These are phyloP conservation scores for Leptinotarsa texana DNA, from an alignment of 1,140 invertebrate genomes.

Conservation along the genomic window DNA sequence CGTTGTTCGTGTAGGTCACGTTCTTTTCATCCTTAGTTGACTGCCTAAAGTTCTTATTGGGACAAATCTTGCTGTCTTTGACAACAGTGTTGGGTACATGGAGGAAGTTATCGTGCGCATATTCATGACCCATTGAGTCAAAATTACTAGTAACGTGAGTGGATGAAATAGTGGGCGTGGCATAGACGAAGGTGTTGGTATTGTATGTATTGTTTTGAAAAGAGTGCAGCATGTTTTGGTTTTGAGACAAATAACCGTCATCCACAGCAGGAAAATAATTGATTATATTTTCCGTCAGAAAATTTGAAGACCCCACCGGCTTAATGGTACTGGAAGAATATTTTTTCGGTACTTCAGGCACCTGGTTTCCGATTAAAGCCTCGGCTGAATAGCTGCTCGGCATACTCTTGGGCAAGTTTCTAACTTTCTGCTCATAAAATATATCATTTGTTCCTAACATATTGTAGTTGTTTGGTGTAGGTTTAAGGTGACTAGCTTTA, in stretches of 20 bases:
- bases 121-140: conserved; percentile 39
- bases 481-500: conserved; percentile 29
- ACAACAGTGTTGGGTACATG: conserved; percentile 29
- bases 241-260: conserved; percentile 41
- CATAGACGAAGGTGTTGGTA: conserved; percentile 43
- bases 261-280: conserved; percentile 49
- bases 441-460: conserved; percentile 31
- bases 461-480: conserved; percentile 30
- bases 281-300: conserved; percentile 47
- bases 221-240: conserved; percentile 45
- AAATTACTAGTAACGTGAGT: conserved; percentile 48
- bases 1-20: conserved; percentile 18
- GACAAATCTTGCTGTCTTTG: conserved; percentile 29
- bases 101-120: conserved; percentile 36
- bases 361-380: conserved; percentile 59
- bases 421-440: conserved; percentile 40
- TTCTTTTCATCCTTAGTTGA: conserved; percentile 36
- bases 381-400: conserved; percentile 65
- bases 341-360: conserved; percentile 32
- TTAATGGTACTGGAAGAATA: conserved; percentile 42
- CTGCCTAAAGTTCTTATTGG: conserved; percentile 29
- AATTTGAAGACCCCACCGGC: conserved; percentile 38
- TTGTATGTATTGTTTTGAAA: conserved; percentile 47
- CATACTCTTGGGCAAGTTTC: conserved; percentile 33
- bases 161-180: conserved; percentile 40